phyloP scores from a whole-genome alignment of 2,797 vertebrate genomes.

The Urosaurus nigricauda region DNA sequence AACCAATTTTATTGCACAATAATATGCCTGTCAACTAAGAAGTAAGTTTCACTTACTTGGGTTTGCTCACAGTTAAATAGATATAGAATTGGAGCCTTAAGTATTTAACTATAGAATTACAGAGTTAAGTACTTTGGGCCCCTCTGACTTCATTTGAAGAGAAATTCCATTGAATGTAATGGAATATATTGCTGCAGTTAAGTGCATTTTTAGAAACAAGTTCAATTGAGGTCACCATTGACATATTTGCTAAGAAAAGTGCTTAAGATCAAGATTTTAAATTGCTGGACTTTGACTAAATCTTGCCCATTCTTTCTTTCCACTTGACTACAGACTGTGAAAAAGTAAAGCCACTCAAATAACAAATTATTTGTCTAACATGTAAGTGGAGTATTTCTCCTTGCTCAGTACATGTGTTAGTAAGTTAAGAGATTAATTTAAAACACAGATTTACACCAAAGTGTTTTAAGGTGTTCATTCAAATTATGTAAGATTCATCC shows the following conservation, averaged over 20 bases:
- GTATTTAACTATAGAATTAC: too few species aligned
- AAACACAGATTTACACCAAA: slow-evolving; percentile 71
- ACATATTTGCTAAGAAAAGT: background rate
- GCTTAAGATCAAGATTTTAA: background rate
- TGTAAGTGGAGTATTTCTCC: slow-evolving; percentile 47
- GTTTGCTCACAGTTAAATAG: background rate
- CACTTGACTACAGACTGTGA: background rate
- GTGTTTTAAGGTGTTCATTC: slow-evolving; percentile 62
- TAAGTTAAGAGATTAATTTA: slow-evolving; percentile 63
- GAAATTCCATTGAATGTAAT: background rate
- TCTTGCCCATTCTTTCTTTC: background rate
- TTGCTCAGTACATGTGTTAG: slow-evolving; percentile 59
- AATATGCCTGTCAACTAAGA: background rate
- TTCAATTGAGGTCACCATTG: too few species aligned
- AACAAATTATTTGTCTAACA: slow-evolving; percentile 24
- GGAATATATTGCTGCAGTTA: background rate
- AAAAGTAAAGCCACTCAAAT: background rate
- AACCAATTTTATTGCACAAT: background rate
- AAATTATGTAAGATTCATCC: slow-evolving; percentile 76
- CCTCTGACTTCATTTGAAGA: background rate
- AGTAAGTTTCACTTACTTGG: background rate
- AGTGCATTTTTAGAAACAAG: background rate
- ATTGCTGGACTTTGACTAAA: background rate
- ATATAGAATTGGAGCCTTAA: too few species aligned
- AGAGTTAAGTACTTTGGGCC: background rate